Percentiles rank a stretch among this genome's conserved stretches.
Evolutionary conservation across 1,140 invertebrate species (phyloP).

Genomic region (Leguminivora glycinivorella): DNA sequence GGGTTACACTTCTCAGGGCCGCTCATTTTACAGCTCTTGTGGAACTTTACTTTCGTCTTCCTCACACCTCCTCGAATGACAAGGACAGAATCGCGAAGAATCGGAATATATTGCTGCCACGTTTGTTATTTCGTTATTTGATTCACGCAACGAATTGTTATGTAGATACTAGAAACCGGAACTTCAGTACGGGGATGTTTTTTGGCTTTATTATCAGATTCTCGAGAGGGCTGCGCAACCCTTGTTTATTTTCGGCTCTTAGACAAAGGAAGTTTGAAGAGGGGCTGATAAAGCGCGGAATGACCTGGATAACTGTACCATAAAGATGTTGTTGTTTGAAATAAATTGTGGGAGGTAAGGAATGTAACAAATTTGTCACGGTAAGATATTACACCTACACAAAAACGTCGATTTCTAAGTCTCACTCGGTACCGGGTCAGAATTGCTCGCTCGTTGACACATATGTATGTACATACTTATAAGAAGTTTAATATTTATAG

Average conservation of each 20-base stretch:
- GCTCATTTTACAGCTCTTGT: not conserved
- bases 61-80: not conserved
- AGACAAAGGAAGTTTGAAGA: not conserved
- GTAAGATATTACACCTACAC: not conserved
- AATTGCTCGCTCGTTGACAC: not conserved
- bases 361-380: not conserved
- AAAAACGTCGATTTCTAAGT: not conserved
- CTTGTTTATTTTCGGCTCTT: constrained; percentile 1
- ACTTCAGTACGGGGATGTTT: not conserved
- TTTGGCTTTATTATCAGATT: constrained; percentile 19
- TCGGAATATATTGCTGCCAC: constrained; percentile 4
- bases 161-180: constrained; percentile 21
- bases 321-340: constrained; percentile 1
- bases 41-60: not conserved
- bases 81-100: constrained; percentile 5
- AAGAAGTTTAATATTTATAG: no score
- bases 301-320: not conserved
- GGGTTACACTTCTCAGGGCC: constrained; percentile 8
- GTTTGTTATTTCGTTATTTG: constrained; percentile 19
- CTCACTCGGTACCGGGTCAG: not conserved
- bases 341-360: not conserved
- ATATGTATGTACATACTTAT: no score
- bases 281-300: not conserved
- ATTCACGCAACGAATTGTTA: constrained; percentile 15
- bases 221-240: not conserved